Base-by-base conservation (phyloP, 2,888 invertebrate species). In the Drosophila barbarae region DNA sequence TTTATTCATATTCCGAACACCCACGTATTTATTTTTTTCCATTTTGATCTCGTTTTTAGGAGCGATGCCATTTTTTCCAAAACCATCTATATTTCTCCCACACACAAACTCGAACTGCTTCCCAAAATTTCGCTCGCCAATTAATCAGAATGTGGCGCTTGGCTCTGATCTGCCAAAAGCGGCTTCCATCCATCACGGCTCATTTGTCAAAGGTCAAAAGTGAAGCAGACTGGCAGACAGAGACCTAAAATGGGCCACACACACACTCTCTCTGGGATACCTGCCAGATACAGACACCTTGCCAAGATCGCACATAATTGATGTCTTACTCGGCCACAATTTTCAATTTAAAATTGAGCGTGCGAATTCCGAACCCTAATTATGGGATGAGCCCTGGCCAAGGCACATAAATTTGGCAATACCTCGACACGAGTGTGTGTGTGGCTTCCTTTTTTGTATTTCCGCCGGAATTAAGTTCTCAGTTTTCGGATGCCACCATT, bases 301-400 rank as follows among this genome's bases (percentile, higher is more conserved):
- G 63, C 52, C 52, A 66, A 63, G 67, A 51, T 57, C 56, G 39
- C 23, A 32, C 8, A 44, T 77, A 83, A 84, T 84, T 80, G 73
- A 80, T 82, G 79, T 79, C 74, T 80, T 76, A 69, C 66, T 84
- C 61, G 70, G 84, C 76, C 73, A 74, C 84, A 82, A 76, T 78
- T 80, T 79, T 73, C 75, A 79, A 83, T 85, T 85, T 70, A 69
- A 85, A 80, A 77, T 83, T 84, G 85, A 83, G 84, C 85, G 85
- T 85, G 85, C 82, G 85, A 82, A 85, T 85, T 81, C 55, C 46
- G 71, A 49, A 85, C 81, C 81, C 77, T 85, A 83, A 85, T 81
- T 85, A 84, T 61, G 68, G 73, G 83, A 72, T 84, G 59, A 77
- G 38, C 52, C 51, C 32, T 28, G 58, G 15, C 41, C 38, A 21